A percentile compares a stretch with the other conserved stretches of the same genome.
Evolutionary conservation across 2,113 vertebrate genomes (phyloP).

Genomic region (Oreochromis niloticus): DNA sequence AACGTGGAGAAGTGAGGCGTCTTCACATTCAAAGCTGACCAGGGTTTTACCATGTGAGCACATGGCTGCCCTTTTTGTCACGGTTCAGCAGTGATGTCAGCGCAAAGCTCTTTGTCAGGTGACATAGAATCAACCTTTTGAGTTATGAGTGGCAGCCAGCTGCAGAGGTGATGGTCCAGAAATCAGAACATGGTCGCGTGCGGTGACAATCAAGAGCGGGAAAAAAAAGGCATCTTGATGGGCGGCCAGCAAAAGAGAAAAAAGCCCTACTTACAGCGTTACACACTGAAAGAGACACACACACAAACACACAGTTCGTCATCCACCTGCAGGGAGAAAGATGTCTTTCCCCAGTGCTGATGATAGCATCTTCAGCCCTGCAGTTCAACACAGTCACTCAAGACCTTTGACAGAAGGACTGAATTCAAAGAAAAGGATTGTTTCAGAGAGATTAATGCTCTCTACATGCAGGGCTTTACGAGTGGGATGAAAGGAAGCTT

Average conservation of each 20-base stretch:
- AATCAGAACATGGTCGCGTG: not conserved
- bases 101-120: constrained; percentile 11
- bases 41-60: not conserved
- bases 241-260: not conserved
- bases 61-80: not conserved
- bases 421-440: constrained; percentile 23
- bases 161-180: constrained; percentile 2
- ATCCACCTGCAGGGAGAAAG: constrained; percentile 13
- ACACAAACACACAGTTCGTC: not conserved
- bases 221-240: not conserved
- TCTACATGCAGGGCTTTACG: not conserved
- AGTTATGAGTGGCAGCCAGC: constrained; percentile 5
- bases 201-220: not conserved
- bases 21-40: not conserved
- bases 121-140: constrained; percentile 20
- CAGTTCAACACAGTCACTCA: constrained; percentile 12
- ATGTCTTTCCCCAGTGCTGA: not conserved
- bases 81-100: not conserved
- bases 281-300: not conserved
- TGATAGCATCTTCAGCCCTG: constrained; percentile 12
- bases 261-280: not conserved
- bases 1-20: not conserved
- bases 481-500: constrained; percentile 42
- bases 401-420: constrained; percentile 31
- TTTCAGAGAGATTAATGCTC: constrained; percentile 42